Percentiles rank a stretch among this genome's conserved stretches.
phyloP scores from a whole-genome alignment of 2,113 vertebrate species.

The Puntigrus tetrazona region DNA sequence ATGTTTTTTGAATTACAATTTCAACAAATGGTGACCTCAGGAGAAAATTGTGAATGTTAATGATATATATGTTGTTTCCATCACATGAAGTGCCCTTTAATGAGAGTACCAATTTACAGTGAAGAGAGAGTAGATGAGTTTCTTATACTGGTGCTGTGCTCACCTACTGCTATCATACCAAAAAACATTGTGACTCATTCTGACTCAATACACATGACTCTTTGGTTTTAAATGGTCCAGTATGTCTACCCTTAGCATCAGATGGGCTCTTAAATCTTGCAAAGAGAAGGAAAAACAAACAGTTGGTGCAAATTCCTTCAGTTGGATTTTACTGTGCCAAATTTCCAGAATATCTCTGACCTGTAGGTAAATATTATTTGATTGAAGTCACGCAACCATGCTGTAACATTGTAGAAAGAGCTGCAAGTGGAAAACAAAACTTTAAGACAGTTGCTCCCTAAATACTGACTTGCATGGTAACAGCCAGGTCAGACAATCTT shows the following conservation, averaged over 20 bases:
- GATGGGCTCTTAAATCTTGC: conserved; percentile 47
- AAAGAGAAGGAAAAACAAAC: conserved; percentile 53
- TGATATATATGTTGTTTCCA: not conserved
- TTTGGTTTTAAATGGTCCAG: conserved; percentile 68
- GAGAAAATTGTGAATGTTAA: not conserved
- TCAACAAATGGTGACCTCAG: not conserved
- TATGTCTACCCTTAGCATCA: conserved; percentile 57
- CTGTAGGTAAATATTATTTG: conserved; percentile 1
- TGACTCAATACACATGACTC: conserved; percentile 64
- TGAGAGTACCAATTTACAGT: not conserved
- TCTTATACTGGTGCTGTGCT: conserved; percentile 38
- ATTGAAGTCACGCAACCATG: not conserved
- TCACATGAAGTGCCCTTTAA: not conserved
- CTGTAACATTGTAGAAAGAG: not conserved
- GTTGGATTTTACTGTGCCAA: conserved; percentile 37
- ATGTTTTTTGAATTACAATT: not conserved
- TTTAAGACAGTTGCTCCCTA: not conserved
- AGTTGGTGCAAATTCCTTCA: conserved; percentile 24
- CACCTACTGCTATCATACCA: conserved; percentile 62
- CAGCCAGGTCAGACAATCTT: not conserved
- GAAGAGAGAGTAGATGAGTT: not conserved
- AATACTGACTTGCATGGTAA: not conserved
- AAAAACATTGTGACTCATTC: conserved; percentile 70
- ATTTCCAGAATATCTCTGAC: conserved; percentile 3
- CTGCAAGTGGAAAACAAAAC: not conserved